Conservation (phyloP, 1,140 invertebrate species). For the Papilio machaon region DNA sequence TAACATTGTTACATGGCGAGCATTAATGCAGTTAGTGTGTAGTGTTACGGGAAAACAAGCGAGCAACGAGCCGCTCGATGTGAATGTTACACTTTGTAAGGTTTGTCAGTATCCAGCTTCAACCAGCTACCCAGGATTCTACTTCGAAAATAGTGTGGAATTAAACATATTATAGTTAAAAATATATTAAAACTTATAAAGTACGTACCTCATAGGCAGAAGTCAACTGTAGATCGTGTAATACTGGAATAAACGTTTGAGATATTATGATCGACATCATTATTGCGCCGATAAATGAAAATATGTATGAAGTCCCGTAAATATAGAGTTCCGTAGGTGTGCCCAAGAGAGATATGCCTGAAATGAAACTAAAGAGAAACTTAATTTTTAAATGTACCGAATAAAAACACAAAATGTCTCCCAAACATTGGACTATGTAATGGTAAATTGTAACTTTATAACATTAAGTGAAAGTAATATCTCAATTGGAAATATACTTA, state of each 20-base stretch:
- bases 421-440: no score
- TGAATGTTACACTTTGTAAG: no score
- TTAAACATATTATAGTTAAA: background rate
- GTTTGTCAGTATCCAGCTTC: no score
- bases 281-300: conserved; percentile 84
- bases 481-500: no score
- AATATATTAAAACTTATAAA: background rate
- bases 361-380: conserved; percentile 82
- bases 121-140: no score
- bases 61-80: no score
- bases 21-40: no score
- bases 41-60: no score
- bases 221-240: conserved; percentile 90
- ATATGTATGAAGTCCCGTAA: conserved; percentile 88
- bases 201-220: conserved; percentile 90
- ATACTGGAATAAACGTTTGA: conserved; percentile 90
- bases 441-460: no score
- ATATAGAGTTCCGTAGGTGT: conserved; percentile 93
- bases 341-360: conserved; percentile 85
- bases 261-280: conserved; percentile 86
- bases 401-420: background rate
- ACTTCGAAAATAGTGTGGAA: no score
- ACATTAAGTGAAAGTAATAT: no score
- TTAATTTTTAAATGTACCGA: background rate
- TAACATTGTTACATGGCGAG: no score